Evolutionary conservation across 64 coral and sea anemone species (phyloP).

Genomic region (Astreopora myriophthalma): DNA sequence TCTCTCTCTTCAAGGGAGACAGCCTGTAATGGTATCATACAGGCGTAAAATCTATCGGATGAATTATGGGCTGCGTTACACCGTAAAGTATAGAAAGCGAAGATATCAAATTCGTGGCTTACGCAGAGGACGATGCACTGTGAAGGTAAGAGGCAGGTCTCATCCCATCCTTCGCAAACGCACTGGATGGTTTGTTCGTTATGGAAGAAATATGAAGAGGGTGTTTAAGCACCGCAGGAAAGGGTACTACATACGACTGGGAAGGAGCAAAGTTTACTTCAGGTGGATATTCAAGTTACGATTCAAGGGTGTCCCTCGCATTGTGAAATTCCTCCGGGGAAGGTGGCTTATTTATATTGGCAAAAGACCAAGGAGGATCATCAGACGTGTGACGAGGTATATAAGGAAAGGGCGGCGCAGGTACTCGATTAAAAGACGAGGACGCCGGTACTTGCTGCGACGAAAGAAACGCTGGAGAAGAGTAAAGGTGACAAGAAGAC

Average conservation of each 20-base stretch:
- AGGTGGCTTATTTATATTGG: neutral
- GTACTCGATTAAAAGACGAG: neutral
- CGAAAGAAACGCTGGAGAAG: neutral
- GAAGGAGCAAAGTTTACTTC: neutral
- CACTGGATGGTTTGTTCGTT: neutral
- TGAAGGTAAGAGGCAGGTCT: neutral
- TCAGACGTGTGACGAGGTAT: neutral
- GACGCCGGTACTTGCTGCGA: neutral
- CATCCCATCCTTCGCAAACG: neutral
- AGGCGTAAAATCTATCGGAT: neutral
- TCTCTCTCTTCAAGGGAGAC: neutral
- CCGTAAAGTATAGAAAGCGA: neutral
- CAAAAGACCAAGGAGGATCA: neutral
- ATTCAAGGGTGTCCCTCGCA: neutral
- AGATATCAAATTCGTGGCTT: slow-evolving; percentile 35
- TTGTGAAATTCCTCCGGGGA: neutral
- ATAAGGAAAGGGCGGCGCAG: neutral
- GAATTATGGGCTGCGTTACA: neutral
- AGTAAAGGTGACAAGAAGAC: neutral
- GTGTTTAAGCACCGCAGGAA: neutral
- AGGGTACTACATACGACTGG: neutral
- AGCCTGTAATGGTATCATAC: neutral
- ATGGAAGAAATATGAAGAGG: neutral
- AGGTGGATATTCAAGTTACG: neutral
- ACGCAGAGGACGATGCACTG: neutral